Percentiles rank a stretch among this genome's conserved stretches.
Evolutionary conservation across 2,888 invertebrate genomes (phyloP).

Genomic region (Cylloceria caligata): DNA sequence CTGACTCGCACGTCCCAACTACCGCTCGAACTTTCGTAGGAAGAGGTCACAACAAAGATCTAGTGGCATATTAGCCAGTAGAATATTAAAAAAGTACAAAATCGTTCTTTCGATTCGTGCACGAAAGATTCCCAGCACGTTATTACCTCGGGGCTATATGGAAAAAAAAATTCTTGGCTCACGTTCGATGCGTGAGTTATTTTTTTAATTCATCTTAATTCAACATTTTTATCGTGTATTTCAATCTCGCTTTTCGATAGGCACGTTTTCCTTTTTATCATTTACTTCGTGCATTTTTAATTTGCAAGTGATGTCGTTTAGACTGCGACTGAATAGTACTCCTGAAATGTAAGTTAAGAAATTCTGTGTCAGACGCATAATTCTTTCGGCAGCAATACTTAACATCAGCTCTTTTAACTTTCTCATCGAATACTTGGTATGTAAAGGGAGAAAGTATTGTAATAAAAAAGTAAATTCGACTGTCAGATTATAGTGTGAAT

Average conservation of each 20-base stretch:
- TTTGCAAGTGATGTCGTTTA: neutral
- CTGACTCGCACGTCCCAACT: constrained; percentile 33
- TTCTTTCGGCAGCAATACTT: too few relatives aligned
- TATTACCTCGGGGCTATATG: constrained; percentile 48
- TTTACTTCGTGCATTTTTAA: constrained; percentile 7
- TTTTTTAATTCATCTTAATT: constrained; percentile 39
- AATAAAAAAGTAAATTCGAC: too few relatives aligned
- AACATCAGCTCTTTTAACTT: too few relatives aligned
- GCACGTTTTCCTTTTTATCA: neutral
- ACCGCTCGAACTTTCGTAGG: constrained; percentile 27
- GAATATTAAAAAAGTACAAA: constrained; percentile 44
- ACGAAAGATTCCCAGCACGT: constrained; percentile 59
- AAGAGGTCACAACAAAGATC: constrained; percentile 42
- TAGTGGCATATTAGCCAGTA: constrained; percentile 35
- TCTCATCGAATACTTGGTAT: too few relatives aligned
- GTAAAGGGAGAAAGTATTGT: too few relatives aligned
- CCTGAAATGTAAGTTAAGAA: too few relatives aligned
- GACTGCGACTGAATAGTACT: neutral
- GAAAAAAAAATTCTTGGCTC: constrained; percentile 16
- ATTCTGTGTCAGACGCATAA: too few relatives aligned
- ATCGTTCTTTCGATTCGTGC: constrained; percentile 3
- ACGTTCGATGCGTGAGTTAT: constrained; percentile 48
- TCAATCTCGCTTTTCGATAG: constrained; percentile 19
- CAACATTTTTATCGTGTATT: constrained; percentile 10
- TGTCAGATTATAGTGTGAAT: too few relatives aligned